Evolutionary conservation across 2,113 vertebrate genomes (phyloP).

Genomic region (Sapayoa aenigma): DNA sequence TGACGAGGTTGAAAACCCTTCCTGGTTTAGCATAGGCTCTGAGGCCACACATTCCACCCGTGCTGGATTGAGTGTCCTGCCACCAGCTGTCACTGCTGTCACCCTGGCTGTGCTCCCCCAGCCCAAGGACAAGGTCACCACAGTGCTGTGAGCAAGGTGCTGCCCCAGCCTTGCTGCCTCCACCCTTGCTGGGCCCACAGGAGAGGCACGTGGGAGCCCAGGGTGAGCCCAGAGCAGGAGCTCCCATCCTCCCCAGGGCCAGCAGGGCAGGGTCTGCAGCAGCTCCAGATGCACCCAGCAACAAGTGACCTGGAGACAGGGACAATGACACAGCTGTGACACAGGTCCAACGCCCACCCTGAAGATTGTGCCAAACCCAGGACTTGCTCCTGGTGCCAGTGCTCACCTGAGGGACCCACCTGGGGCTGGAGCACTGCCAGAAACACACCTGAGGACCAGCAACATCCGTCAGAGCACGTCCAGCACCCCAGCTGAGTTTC

Average conservation of each 20-base stretch:
- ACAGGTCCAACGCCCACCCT: background rate
- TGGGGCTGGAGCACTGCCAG: background rate
- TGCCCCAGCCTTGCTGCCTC: background rate
- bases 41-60: rapidly evolving
- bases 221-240: background rate
- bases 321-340: background rate
- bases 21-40: rapidly evolving
- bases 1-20: background rate
- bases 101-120: background rate
- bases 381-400: background rate
- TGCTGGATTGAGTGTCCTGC: background rate
- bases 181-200: background rate
- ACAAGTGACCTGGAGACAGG: background rate
- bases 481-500: background rate
- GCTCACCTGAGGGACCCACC: background rate
- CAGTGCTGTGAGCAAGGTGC: background rate
- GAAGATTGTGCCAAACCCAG: background rate
- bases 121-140: background rate
- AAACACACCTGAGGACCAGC: rapidly evolving
- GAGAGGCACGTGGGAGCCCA: background rate
- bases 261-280: background rate
- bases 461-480: background rate
- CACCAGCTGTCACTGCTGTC: too few species aligned
- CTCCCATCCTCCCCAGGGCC: background rate
- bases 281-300: background rate